These are phyloP conservation scores for Sebastes itinus DNA, from an alignment of 2,797 vertebrate species.

Conservation along the genomic window DNA sequence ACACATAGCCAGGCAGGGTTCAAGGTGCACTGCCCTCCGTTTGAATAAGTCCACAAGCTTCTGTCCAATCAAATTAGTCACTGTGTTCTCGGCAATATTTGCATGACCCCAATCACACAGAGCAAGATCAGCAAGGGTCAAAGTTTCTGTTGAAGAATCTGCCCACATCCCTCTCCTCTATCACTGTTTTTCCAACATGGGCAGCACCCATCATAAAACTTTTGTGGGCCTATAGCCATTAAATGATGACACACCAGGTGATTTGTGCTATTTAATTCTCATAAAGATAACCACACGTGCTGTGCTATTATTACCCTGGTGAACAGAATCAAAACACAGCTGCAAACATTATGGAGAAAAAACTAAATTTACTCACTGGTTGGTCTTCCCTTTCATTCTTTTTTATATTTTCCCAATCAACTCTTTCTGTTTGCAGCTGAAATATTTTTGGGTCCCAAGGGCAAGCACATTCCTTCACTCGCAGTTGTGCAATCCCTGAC, in stretches of 20 bases:
- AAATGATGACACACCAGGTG: not conserved
- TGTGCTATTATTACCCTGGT: not conserved
- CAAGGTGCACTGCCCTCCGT: slow-evolving; percentile 58
- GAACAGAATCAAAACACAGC: slow-evolving; percentile 28
- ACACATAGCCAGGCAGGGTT: slow-evolving; percentile 47
- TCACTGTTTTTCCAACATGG: not conserved
- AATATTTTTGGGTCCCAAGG: slow-evolving; percentile 78
- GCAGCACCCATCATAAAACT: not conserved
- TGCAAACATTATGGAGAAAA: slow-evolving; percentile 11
- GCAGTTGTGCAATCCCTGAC: slow-evolving; percentile 81
- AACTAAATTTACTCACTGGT: slow-evolving; percentile 5
- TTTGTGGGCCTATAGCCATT: not conserved
- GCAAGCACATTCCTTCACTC: slow-evolving; percentile 77
- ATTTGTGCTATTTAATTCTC: slow-evolving; percentile 9
- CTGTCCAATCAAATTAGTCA: slow-evolving; percentile 61
- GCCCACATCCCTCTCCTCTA: slow-evolving; percentile 28
- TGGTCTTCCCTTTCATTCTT: slow-evolving; percentile 49
- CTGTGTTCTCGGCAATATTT: slow-evolving; percentile 72
- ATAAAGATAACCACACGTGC: not conserved
- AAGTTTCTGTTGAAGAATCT: slow-evolving; percentile 67
- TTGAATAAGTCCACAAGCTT: slow-evolving; percentile 55
- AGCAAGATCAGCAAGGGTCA: slow-evolving; percentile 70
- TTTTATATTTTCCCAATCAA: slow-evolving; percentile 39
- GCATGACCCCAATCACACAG: slow-evolving; percentile 67
- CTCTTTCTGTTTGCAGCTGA: slow-evolving; percentile 70